phyloP scores from a whole-genome alignment of 2,797 vertebrate genomes.

The Silurus lanzhouensis region DNA sequence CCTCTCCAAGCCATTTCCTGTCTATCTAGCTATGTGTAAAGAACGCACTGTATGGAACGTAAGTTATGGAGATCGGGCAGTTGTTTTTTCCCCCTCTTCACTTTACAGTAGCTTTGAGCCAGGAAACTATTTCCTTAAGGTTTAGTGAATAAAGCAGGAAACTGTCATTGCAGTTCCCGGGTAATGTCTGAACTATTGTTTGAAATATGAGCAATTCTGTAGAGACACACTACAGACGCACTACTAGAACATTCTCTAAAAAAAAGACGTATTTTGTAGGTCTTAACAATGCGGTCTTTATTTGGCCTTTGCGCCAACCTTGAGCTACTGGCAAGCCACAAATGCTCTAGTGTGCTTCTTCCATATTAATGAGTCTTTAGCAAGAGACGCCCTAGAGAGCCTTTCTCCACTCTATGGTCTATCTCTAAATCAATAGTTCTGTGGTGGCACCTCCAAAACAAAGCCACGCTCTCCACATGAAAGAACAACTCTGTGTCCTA shows the following conservation, averaged over 20 bases:
- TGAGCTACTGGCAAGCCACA: constrained; percentile 42
- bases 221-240: constrained; percentile 8
- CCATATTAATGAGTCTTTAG: constrained; percentile 54
- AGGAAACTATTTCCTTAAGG: constrained; percentile 36
- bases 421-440: constrained; percentile 42
- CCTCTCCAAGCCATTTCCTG: constrained; percentile 44
- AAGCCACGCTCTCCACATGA: constrained; percentile 49
- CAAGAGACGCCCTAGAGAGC: constrained; percentile 35
- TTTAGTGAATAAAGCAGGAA: constrained; percentile 32
- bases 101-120: neutral
- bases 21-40: constrained; percentile 30
- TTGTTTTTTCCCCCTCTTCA: neutral
- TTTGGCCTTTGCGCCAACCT: constrained; percentile 43
- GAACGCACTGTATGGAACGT: neutral
- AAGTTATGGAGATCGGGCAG: constrained; percentile 24
- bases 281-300: constrained; percentile 51
- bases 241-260: constrained; percentile 20
- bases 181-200: constrained; percentile 28
- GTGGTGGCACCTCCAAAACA: constrained; percentile 53
- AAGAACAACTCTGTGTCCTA: constrained; percentile 50
- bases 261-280: constrained; percentile 15
- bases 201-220: constrained; percentile 1
- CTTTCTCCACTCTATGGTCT: constrained; percentile 45
- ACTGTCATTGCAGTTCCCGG: constrained; percentile 16
- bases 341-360: constrained; percentile 40